Evolutionary conservation across 2,888 invertebrate species (phyloP), one percentile per base, ranked within the genome.

Genomic region (Lithodes maja): DNA sequence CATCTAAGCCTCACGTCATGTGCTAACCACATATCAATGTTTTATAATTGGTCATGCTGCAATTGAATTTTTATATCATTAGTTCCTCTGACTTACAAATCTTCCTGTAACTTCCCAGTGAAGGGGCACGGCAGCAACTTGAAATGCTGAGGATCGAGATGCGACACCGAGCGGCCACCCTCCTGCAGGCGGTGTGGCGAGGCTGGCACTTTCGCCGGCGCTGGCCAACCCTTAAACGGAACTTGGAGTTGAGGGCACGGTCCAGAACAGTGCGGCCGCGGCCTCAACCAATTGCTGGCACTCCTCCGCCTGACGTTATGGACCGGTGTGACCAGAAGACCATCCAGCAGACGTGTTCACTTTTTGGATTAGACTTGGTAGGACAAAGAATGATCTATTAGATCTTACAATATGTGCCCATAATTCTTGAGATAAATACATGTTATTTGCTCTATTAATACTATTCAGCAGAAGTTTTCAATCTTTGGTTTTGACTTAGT

Each of bases 201-300:
- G 97, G 97, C 0, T 96, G 96, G 95, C 95, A 96, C 92, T 95
- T 96, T 93, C 94, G 96, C 90, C 95, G 95, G 93, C 94, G 95
- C 93, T 96, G 96, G 95, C 95, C 96, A 1, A 94, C 94, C 3
- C 93, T 95, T 49, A 94, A 95, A 87, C 93, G 94, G 83, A 93
- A 94, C 79, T 92, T 94, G 61, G 92, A 92, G 84, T 91, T 90
- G 53, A 80, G 91, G 3, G 92, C 92, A 50, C 91, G 92, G 17
- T 87, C 90, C 9, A 74, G 90, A 3, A 79, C 91, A 1, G 81
- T 88, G 15, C 83, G 97, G 87, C 97, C 97, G 0, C 95, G 98
- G 92, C 98, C 98, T 1, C 97, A 97, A 93, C 98, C 98, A 54
- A 98, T 98, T 92, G 96, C 98, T 12, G 97, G 98, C 90, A 98